Evolutionary conservation across 2,113 vertebrate genomes (phyloP), one percentile per base, ranked within the genome.

Genomic region (Cyanoderma ruficeps): DNA sequence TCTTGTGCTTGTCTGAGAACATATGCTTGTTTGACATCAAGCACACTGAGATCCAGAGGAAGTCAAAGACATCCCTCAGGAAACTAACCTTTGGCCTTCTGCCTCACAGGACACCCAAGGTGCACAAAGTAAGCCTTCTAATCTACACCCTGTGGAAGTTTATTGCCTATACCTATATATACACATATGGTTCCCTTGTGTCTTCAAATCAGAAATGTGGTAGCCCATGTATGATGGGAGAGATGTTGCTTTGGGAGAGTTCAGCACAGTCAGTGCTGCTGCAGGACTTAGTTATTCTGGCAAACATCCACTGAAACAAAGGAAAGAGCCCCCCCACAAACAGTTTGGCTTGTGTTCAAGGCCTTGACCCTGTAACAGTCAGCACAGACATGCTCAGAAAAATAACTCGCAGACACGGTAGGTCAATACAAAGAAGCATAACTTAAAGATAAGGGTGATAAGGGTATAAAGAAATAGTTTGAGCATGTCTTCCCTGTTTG

Each of bases 221-320:
- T 25, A 35, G 69, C 55, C 37, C 1, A 0, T 35, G 20, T 60
- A 31, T 8, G 6, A 55, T 79, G 83, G 57, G 63, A 87, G 50
- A 79, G 60, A 63, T n/a, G 23, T 39, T 64, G 41, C 49, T 78
- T 87, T 88, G 81, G 74, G 67, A 91, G 71, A 91, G 63, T 67
- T 92, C 85, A 91, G 78, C 59, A 61, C 67, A 64, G 21, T 57
- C 77, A 67, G 82, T 80, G 37, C 87, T 94, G 82, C 67, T 89
- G 84, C n/a, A 72, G 33, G 53, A 84, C 89, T 77, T 49, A 30
- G 76, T 52, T 61, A 77, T 89, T 86, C 74, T 91, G 76, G 67
- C 72, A 93, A 88, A 71, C 33, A 55, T 84, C 67, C 83, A 94
- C 80, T 44, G 55, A 85, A 97, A 92, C 85, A 92, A 92, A 90